Percentiles rank a stretch among this genome's conserved stretches.
Evolutionary conservation across 2,113 vertebrate genomes (phyloP).

Genomic region (Nothoprocta pentlandii): DNA sequence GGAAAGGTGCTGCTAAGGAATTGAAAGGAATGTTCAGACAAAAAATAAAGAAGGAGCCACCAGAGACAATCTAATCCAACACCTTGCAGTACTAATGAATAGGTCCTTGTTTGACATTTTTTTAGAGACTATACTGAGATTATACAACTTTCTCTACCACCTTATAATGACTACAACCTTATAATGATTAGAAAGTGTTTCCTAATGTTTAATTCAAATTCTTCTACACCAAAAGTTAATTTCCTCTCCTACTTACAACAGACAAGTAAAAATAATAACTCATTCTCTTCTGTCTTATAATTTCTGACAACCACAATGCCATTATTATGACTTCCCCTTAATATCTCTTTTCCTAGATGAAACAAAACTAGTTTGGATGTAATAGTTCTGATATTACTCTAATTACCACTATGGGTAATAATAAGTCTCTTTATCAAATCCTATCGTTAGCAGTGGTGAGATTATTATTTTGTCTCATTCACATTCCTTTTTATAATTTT

Average conservation of each 20-base stretch:
- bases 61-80: background rate
- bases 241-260: background rate
- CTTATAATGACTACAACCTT: background rate
- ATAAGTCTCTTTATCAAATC: background rate
- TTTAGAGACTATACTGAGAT: background rate
- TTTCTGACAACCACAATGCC: background rate
- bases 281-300: background rate
- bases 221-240: background rate
- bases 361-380: slow-evolving; percentile 4
- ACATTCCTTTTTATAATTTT: background rate
- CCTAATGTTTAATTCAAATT: background rate
- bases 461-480: background rate
- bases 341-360: background rate
- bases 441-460: background rate
- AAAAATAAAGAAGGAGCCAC: background rate
- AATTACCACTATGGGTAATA: background rate
- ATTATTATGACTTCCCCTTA: background rate
- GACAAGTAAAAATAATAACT: background rate
- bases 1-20: background rate
- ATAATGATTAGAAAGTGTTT: background rate
- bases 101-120: background rate
- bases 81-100: background rate
- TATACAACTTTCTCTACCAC: background rate
- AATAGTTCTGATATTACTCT: background rate
- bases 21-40: background rate